Conservation (phyloP, 2,113 vertebrate species). For the Peucedramus taeniatus region DNA sequence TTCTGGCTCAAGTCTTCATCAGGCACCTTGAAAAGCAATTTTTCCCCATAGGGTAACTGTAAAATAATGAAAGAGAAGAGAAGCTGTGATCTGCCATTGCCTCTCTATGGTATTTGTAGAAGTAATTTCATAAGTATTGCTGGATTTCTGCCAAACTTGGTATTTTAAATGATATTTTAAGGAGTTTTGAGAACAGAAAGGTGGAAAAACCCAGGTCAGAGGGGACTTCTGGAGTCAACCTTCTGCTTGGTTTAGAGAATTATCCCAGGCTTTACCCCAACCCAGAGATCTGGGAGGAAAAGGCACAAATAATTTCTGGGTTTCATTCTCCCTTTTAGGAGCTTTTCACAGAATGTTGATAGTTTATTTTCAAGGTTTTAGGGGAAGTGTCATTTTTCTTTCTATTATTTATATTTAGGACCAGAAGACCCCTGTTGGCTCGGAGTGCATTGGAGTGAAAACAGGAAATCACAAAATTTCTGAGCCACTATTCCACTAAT, state of each 20-base stretch:
- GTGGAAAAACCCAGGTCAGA: fast-evolving
- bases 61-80: background rate
- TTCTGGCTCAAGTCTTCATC: background rate
- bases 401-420: background rate
- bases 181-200: background rate
- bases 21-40: background rate
- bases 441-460: fast-evolving
- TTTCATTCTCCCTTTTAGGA: background rate
- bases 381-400: background rate
- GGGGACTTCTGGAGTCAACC: background rate
- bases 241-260: background rate
- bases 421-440: background rate
- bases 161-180: background rate
- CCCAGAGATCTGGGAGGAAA: background rate
- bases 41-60: background rate
- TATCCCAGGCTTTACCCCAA: background rate
- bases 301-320: background rate
- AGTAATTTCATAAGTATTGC: background rate
- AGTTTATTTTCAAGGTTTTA: background rate
- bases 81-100: background rate
- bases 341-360: background rate
- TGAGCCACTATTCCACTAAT: background rate
- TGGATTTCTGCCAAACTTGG: background rate
- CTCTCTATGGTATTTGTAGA: background rate
- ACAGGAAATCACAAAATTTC: background rate